These are phyloP conservation scores for Petrolisthes manimaculis DNA, from an alignment of 2,888 invertebrate species.

Conservation along the genomic window DNA sequence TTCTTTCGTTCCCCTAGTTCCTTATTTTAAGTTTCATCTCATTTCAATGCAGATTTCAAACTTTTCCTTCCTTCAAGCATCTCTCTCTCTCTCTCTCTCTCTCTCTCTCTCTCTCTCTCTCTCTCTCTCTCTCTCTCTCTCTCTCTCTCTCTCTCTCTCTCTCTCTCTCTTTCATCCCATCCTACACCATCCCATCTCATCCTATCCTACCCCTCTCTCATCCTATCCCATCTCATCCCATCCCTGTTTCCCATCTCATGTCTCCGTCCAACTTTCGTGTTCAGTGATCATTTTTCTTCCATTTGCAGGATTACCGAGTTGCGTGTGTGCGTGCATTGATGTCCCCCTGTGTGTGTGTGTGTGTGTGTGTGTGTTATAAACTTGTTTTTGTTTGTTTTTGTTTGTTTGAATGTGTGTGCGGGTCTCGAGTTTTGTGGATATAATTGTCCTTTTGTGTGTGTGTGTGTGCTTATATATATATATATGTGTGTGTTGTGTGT, in stretches of 20 bases:
- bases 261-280: not conserved
- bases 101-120: not conserved
- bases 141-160: not conserved
- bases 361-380: too few relatives aligned
- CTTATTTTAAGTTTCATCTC: not conserved
- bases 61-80: not conserved
- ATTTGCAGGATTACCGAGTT: too few relatives aligned
- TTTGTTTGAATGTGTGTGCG: too few relatives aligned
- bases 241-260: not conserved
- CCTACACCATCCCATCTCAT: not conserved
- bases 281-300: too few relatives aligned
- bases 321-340: too few relatives aligned
- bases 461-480: too few relatives aligned
- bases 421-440: too few relatives aligned
- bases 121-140: not conserved
- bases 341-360: too few relatives aligned
- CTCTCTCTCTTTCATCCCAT: not conserved
- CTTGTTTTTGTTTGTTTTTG: too few relatives aligned
- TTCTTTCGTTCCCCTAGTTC: not conserved
- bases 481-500: too few relatives aligned
- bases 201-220: not conserved
- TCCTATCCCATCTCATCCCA: not conserved
- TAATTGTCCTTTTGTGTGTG: too few relatives aligned
- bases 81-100: slow-evolving; percentile 5
- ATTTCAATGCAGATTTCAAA: not conserved